Evolutionary conservation across 2,113 vertebrate genomes (phyloP).

Genomic region (Lutjanus erythropterus): DNA sequence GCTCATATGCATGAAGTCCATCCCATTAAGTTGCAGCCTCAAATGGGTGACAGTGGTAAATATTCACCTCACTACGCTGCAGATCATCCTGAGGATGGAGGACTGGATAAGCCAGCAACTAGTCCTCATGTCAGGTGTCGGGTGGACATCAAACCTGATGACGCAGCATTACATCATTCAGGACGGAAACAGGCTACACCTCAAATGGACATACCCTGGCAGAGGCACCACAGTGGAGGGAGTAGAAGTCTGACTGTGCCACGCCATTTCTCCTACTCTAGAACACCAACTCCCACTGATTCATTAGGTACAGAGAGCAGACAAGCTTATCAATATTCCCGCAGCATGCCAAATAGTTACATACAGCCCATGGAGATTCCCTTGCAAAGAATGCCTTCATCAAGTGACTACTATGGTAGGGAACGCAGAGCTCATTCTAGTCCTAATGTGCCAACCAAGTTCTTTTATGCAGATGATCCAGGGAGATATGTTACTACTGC

Average conservation of each 20-base stretch:
- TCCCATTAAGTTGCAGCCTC: slow-evolving; percentile 95
- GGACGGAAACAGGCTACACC: slow-evolving; percentile 77
- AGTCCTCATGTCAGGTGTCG: slow-evolving; percentile 94
- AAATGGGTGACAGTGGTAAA: slow-evolving; percentile 88
- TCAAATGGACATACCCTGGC: slow-evolving; percentile 85
- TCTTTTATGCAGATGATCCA: slow-evolving; percentile 92
- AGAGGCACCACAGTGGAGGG: slow-evolving; percentile 78
- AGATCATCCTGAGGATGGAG: slow-evolving; percentile 86
- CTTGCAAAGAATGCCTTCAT: slow-evolving; percentile 86
- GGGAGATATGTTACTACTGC: slow-evolving; percentile 82
- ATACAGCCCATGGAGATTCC: slow-evolving; percentile 83
- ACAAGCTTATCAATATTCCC: slow-evolving; percentile 84
- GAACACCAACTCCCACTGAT: slow-evolving; percentile 92
- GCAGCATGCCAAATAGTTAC: slow-evolving; percentile 86
- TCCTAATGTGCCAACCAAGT: slow-evolving; percentile 88
- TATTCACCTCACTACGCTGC: slow-evolving; percentile 89
- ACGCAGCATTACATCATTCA: slow-evolving; percentile 87
- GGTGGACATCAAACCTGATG: slow-evolving; percentile 95
- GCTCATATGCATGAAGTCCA: slow-evolving; percentile 91
- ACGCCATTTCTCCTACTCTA: slow-evolving; percentile 85
- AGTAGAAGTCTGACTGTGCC: slow-evolving; percentile 89
- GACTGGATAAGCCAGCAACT: slow-evolving; percentile 81
- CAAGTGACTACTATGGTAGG: slow-evolving; percentile 86
- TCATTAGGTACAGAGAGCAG: slow-evolving; percentile 89
- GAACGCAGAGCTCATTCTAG: slow-evolving; percentile 88